These are phyloP conservation scores for Xanthia icteritia DNA, from an alignment of 2,888 invertebrate species.

Conservation along the genomic window DNA sequence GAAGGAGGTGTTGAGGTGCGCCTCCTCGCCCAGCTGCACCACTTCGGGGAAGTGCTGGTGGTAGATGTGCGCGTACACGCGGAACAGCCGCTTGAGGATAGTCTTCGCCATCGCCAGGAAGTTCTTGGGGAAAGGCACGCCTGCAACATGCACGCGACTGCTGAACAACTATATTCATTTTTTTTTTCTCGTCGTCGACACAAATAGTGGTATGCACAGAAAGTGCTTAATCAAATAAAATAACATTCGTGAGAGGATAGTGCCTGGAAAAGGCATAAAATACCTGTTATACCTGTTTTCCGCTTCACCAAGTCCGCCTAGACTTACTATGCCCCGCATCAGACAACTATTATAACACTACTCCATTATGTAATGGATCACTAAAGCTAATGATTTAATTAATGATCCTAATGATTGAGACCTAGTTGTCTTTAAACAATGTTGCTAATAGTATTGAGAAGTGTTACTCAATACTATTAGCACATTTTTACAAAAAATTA, in stretches of 20 bases:
- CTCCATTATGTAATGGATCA: too few species aligned
- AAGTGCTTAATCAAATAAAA: neutral
- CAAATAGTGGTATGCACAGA: neutral
- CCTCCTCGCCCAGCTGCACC: constrained; percentile 99
- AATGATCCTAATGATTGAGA: too few species aligned
- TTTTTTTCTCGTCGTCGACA: neutral
- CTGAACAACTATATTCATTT: neutral
- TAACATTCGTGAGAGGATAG: neutral
- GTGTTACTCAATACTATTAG: too few species aligned
- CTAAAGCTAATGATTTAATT: too few species aligned
- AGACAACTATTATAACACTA: too few species aligned
- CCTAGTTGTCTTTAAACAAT: too few species aligned
- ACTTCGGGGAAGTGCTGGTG: constrained; percentile 99
- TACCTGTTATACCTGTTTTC: too few species aligned
- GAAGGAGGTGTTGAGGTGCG: constrained; percentile 99
- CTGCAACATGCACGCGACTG: constrained; percentile 78
- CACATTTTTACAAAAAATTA: too few species aligned
- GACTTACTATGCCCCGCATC: too few species aligned
- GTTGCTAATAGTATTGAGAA: too few species aligned
- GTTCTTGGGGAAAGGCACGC: constrained; percentile 99
- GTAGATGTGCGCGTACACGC: constrained; percentile 99
- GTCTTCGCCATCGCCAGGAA: constrained; percentile 99
- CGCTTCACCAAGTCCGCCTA: too few species aligned
- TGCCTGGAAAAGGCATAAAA: too few species aligned
- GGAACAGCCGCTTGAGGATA: constrained; percentile 98